A percentile compares a stretch with the other conserved stretches of the same genome.
Evolutionary conservation across 2,113 vertebrate species (phyloP).

Genomic region (Hemiprocne comata): DNA sequence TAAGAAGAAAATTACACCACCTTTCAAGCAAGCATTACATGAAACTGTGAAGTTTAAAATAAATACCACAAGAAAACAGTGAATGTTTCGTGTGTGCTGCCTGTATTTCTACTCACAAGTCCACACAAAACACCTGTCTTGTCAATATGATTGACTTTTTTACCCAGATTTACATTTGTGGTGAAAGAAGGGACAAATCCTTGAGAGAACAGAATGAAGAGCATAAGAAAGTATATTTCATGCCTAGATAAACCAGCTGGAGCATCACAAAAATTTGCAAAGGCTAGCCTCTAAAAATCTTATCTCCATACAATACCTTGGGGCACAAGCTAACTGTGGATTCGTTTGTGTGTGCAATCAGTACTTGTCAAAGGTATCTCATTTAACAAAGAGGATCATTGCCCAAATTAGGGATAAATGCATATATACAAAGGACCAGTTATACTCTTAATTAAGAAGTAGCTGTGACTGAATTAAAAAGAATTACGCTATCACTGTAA

Average conservation of each 20-base stretch:
- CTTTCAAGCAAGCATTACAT: not conserved
- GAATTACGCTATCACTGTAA: not conserved
- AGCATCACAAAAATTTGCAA: not conserved
- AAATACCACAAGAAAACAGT: not conserved
- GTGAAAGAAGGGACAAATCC: not conserved
- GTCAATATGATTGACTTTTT: not conserved
- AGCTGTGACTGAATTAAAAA: not conserved
- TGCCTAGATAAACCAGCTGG: not conserved
- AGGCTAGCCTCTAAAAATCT: not conserved
- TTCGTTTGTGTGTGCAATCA: not conserved
- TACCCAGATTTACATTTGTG: not conserved
- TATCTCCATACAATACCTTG: not conserved
- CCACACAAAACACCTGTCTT: not conserved
- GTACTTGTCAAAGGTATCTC: not conserved
- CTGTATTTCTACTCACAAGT: not conserved
- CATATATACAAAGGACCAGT: not conserved
- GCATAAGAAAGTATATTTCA: not conserved
- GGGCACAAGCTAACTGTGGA: not conserved
- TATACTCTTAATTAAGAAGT: not conserved
- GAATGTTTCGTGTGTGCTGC: not conserved
- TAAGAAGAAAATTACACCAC: not conserved
- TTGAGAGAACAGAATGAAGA: not conserved
- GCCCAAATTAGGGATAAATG: not conserved
- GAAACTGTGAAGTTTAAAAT: not conserved
- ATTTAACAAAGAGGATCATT: not conserved